Percentiles rank a stretch among this genome's conserved stretches.
These are phyloP conservation scores for Fregata magnificens DNA, from an alignment of 2,113 vertebrate genomes.

Conservation along the genomic window DNA sequence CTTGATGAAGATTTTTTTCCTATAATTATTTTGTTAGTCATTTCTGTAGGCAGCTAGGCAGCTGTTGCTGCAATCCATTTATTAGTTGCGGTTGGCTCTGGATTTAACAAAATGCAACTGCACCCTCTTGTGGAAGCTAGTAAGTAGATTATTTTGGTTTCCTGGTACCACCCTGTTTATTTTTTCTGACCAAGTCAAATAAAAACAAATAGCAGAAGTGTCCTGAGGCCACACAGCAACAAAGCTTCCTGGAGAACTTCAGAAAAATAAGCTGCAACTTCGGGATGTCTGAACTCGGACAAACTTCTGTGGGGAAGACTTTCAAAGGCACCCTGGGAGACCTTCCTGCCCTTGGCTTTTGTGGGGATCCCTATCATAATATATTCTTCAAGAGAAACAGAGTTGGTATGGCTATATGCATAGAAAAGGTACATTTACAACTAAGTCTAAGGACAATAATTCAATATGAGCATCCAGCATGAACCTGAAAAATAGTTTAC, in stretches of 20 bases:
- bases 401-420: neutral
- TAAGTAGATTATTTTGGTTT: neutral
- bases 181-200: neutral
- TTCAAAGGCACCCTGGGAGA: constrained; percentile 13
- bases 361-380: neutral
- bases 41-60: neutral
- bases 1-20: neutral
- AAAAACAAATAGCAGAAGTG: constrained; percentile 27
- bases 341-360: neutral
- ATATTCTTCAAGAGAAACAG: neutral
- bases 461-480: neutral
- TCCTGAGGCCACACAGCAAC: constrained; percentile 17
- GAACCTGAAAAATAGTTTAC: neutral
- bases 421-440: neutral
- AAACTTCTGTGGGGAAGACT: neutral
- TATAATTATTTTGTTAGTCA: neutral
- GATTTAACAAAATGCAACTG: constrained; percentile 13
- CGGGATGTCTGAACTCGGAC: neutral
- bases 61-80: neutral
- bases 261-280: neutral
- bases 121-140: constrained; percentile 45
- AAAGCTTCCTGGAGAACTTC: neutral
- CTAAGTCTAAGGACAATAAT: neutral
- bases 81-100: neutral
- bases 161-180: neutral